Conservation (phyloP, 2,113 vertebrate species). For the Abramis brama region DNA sequence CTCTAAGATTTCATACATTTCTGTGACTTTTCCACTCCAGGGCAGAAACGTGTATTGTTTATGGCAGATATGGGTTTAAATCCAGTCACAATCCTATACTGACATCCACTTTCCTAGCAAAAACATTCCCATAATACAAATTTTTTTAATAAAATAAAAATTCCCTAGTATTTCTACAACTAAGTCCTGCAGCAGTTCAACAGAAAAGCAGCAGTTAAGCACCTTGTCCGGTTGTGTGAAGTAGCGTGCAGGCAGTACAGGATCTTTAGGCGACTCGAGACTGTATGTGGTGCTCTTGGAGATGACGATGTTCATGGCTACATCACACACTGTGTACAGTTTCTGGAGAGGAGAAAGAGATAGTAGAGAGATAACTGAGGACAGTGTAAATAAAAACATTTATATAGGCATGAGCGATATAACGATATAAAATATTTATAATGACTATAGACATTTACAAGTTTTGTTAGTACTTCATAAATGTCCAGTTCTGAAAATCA, state of each 20-base stretch:
- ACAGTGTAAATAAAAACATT: neutral
- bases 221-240: conserved; percentile 99
- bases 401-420: too few species aligned
- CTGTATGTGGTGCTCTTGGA: conserved; percentile 99
- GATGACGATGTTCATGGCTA: conserved; percentile 98
- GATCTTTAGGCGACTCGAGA: conserved; percentile 98
- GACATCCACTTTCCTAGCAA: neutral
- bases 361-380: conserved; percentile 2
- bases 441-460: neutral
- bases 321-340: conserved; percentile 97
- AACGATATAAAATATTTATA: neutral
- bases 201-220: neutral
- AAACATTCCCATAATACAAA: neutral
- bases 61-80: neutral
- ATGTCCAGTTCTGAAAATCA: neutral
- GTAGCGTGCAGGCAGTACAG: conserved; percentile 90
- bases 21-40: neutral
- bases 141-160: too few species aligned
- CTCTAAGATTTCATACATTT: neutral
- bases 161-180: neutral
- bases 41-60: neutral
- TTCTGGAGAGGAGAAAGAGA: conserved; percentile 76
- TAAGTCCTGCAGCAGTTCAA: neutral
- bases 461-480: neutral
- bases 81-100: neutral